Conservation (phyloP, 2,888 invertebrate genomes). For the Neria commutata region DNA sequence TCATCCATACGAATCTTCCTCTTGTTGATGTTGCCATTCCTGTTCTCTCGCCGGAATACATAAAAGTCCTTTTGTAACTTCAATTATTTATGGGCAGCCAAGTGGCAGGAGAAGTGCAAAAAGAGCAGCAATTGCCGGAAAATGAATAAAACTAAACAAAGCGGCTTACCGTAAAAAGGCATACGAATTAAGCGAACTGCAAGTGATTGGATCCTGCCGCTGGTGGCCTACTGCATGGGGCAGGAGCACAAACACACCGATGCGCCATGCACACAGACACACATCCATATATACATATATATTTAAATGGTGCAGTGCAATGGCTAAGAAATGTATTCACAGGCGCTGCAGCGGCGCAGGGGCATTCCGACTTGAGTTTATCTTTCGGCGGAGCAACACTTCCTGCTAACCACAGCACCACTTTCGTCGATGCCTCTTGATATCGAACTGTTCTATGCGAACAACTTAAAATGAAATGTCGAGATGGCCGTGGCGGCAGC, state of each 20-base stretch:
- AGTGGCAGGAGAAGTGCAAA: slow-evolving; percentile 34
- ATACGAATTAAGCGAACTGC: slow-evolving; percentile 43
- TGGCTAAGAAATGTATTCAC: background rate
- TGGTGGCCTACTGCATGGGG: background rate
- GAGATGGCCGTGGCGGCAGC: too few species aligned
- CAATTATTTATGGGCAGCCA: slow-evolving; percentile 52
- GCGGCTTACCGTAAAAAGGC: slow-evolving; percentile 45
- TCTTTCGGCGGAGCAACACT: background rate
- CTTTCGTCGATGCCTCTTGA: too few species aligned
- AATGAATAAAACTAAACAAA: slow-evolving; percentile 16
- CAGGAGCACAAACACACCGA: background rate
- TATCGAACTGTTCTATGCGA: too few species aligned
- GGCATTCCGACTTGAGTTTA: background rate
- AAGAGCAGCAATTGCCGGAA: slow-evolving; percentile 4
- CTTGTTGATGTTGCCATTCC: too few species aligned
- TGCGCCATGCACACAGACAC: too few species aligned
- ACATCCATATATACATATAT: too few species aligned
- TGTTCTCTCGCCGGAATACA: too few species aligned
- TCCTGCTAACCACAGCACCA: too few species aligned
- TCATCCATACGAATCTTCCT: too few species aligned
- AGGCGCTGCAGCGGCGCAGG: background rate
- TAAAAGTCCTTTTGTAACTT: slow-evolving; percentile 41
- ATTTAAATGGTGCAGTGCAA: too few species aligned
- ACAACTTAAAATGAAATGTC: too few species aligned
- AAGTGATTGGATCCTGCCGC: background rate